Conservation (phyloP, 2,113 vertebrate species). For the Protobothrops flavoviridis region DNA sequence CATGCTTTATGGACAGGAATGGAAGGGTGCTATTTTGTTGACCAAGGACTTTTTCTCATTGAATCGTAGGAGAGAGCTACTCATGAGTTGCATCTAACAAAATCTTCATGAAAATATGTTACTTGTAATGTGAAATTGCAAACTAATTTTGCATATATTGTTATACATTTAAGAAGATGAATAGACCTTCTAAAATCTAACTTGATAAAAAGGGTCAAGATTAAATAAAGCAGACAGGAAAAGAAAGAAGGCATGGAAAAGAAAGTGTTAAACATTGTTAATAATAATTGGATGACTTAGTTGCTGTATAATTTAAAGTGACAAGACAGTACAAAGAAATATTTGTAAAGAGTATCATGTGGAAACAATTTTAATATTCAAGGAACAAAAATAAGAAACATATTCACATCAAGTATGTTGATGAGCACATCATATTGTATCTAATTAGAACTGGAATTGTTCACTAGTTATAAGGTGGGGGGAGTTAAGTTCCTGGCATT, state of each 20-base stretch:
- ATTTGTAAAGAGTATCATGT: slow-evolving; percentile 24
- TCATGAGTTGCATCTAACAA: background rate
- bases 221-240: slow-evolving; percentile 23
- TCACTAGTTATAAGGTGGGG: slow-evolving; percentile 5
- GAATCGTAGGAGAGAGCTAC: background rate
- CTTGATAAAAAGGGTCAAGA: background rate
- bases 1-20: background rate
- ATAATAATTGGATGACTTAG: background rate
- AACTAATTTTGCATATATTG: background rate
- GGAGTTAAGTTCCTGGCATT: background rate
- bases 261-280: slow-evolving; percentile 7
- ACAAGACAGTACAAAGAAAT: slow-evolving; percentile 20
- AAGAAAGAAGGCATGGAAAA: slow-evolving; percentile 20
- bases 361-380: slow-evolving; percentile 45
- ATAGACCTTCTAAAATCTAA: background rate
- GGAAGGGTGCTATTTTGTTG: background rate
- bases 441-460: slow-evolving; percentile 40
- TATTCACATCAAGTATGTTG: slow-evolving; percentile 29
- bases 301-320: slow-evolving; percentile 34
- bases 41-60: background rate
- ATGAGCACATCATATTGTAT: slow-evolving; percentile 38
- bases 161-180: background rate
- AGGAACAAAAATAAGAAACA: slow-evolving; percentile 43
- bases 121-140: background rate
- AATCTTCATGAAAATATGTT: background rate